phyloP scores from a whole-genome alignment of 2,888 invertebrate genomes.

The Drosophila antonietae region DNA sequence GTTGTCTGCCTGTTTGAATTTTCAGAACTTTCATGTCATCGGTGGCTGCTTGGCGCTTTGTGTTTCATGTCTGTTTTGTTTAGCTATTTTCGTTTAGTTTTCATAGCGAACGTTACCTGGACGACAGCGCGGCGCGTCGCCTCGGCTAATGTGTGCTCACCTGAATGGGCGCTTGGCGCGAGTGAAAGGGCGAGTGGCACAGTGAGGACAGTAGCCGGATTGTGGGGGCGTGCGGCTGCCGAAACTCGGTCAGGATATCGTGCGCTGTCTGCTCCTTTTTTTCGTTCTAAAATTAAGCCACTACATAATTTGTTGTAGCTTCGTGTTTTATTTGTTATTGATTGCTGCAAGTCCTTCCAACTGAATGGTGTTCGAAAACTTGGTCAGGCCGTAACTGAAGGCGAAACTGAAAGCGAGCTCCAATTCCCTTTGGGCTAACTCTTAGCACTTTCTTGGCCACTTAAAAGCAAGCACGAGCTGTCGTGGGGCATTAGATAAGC shows the following conservation, averaged over 20 bases:
- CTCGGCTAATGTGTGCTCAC: constrained; percentile 54
- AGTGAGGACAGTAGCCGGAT: constrained; percentile 6
- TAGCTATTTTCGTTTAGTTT: constrained; percentile 76
- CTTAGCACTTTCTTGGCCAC: constrained; percentile 26
- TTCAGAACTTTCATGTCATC: constrained; percentile 60
- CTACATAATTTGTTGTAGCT: constrained; percentile 61
- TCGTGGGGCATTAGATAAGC: neutral
- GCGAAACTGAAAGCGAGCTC: neutral
- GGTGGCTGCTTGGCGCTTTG: constrained; percentile 53
- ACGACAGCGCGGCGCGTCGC: constrained; percentile 53
- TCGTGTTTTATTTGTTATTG: constrained; percentile 64
- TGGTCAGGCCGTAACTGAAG: constrained; percentile 8
- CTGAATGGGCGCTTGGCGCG: constrained; percentile 28
- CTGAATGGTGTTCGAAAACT: constrained; percentile 34
- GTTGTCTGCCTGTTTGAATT: constrained; percentile 58
- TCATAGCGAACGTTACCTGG: constrained; percentile 78
- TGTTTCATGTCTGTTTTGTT: constrained; percentile 52
- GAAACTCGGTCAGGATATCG: constrained; percentile 70
- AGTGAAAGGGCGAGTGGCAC: neutral
- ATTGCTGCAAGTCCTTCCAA: constrained; percentile 58
- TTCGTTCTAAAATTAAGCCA: constrained; percentile 68
- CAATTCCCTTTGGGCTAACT: constrained; percentile 5
- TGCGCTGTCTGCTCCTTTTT: constrained; percentile 48
- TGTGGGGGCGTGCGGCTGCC: constrained; percentile 23
- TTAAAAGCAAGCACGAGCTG: neutral